Evolutionary conservation across 2,888 invertebrate species (phyloP), one percentile per base, ranked within the genome.

Genomic region (Sinotaia quadrata): DNA sequence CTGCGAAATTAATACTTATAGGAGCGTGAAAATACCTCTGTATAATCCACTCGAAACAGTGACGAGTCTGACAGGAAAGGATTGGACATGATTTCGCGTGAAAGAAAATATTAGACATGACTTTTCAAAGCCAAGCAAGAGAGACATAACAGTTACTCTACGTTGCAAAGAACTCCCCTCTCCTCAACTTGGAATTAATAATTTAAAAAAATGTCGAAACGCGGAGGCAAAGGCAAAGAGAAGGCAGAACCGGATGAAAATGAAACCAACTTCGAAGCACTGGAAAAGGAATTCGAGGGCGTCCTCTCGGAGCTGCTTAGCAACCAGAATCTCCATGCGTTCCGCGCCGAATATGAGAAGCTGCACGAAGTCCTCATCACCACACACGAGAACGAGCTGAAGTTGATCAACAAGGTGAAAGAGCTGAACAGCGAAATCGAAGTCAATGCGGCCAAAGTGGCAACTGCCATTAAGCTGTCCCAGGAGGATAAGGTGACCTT

Each of bases 331-430:
- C 87, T 93, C 69, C 92, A 92, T 66, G 88, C 90, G 59, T 92
- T 91, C 83, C 89, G 91, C 0, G 91, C 91, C 34, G 93, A 93
- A 57, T 94, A 93, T 89, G 92, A 92, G 34, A 92, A 92, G 80
- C 89, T 94, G 0, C 94, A 92, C 84, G 92, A 93, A 75, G 89
- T 90, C 8, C 85, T 91, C 54, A 91, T 90, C 76, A 89, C 90
- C 73, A 88, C 90, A 0, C 90, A 91, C 76, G 88, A 89, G 56
- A 89, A 89, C 69, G 91, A 91, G 78, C 89, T 90, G 75, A 85
- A 90, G 24, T 83, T 92, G 36, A 87, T 88, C 78, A 88, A 89
- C 68, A 89, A 89, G 84, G 90, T 89, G 70, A 81, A 87, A 66
- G 85, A 87, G 31, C 82, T 92, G 49, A 89, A 90, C 84, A 89